Percentiles rank a stretch among this genome's conserved stretches.
phyloP scores from a whole-genome alignment of 2,888 invertebrate species.

The Chymomyza fuscimana region DNA sequence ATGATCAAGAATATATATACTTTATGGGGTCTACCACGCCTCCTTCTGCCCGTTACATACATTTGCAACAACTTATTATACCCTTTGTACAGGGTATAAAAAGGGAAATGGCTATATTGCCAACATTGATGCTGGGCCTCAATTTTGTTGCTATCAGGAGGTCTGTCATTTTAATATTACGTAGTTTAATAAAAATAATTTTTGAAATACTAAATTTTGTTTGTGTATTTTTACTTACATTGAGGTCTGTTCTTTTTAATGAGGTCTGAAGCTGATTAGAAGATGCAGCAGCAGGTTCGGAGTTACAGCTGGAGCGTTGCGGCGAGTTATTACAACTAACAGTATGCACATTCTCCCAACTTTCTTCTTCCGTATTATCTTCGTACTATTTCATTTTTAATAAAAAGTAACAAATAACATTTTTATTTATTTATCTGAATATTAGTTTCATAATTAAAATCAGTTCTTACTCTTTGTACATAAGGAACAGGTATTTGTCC shows the following conservation, averaged over 20 bases:
- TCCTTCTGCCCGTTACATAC: no score
- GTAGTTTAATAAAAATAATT: no score
- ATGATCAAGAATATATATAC: no score
- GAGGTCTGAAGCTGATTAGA: slow-evolving; percentile 71
- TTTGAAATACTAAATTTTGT: no score
- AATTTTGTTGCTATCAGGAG: no score
- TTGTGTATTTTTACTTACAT: slow-evolving; percentile 60
- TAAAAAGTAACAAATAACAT: not conserved
- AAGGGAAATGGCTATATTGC: no score
- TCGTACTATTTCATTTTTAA: not conserved
- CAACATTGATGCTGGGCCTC: no score
- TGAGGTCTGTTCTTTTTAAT: slow-evolving; percentile 78
- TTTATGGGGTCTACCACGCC: no score
- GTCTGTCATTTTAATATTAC: no score
- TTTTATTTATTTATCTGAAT: not conserved
- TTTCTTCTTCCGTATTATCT: slow-evolving; percentile 56
- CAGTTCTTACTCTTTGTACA: slow-evolving; percentile 86
- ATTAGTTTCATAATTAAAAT: no score
- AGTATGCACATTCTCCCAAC: slow-evolving; percentile 63
- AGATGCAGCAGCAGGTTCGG: slow-evolving; percentile 47
- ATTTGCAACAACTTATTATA: no score
- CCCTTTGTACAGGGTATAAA: no score
- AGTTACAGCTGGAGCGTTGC: slow-evolving; percentile 48
- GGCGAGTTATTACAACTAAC: slow-evolving; percentile 69
- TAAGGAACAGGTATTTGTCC: slow-evolving; percentile 98